These are phyloP conservation scores for Serinus canaria DNA, from an alignment of 2,113 vertebrate species.

Conservation along the genomic window DNA sequence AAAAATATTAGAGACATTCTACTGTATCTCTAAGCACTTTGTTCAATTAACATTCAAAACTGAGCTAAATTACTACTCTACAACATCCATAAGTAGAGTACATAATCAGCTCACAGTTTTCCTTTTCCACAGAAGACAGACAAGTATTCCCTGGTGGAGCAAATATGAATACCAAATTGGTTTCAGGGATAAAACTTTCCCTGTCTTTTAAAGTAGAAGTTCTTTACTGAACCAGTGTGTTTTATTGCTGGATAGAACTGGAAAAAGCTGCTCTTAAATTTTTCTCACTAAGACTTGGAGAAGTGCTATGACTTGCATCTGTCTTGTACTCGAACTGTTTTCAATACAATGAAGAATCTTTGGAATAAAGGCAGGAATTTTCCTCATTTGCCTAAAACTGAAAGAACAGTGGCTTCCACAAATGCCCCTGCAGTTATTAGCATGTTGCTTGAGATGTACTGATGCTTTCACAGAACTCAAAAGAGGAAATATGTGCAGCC, in stretches of 20 bases:
- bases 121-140: background rate
- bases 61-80: background rate
- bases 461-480: background rate
- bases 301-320: background rate
- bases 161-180: background rate
- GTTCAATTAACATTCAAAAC: slow-evolving; percentile 6
- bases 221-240: background rate
- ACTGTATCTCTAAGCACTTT: background rate
- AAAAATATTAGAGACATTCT: background rate
- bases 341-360: background rate
- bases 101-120: background rate
- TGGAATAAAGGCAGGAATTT: background rate
- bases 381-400: background rate
- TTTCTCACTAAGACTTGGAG: background rate
- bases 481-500: background rate
- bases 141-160: background rate
- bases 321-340: background rate
- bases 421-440: background rate
- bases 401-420: background rate
- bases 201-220: background rate
- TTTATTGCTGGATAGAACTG: background rate
- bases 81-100: background rate
- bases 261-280: background rate
- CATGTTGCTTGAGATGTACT: background rate
- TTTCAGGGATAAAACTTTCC: background rate